These are phyloP conservation scores for Procambarus virginalis DNA, from an alignment of 1,140 invertebrate species.

Conservation along the genomic window DNA sequence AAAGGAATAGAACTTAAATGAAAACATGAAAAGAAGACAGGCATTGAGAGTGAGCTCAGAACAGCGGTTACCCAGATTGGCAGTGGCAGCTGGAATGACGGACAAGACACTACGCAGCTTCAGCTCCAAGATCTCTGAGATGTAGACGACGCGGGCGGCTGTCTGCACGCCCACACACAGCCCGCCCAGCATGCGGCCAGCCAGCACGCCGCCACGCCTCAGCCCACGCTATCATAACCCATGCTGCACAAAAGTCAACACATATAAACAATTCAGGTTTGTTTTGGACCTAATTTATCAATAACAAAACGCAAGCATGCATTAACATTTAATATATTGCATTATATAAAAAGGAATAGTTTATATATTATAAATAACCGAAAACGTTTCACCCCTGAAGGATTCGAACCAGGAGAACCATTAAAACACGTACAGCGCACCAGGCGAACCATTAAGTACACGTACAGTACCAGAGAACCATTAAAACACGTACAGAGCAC, in stretches of 20 bases:
- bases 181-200: constrained; percentile 44
- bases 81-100: constrained; percentile 28
- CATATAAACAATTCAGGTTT: too few relatives aligned
- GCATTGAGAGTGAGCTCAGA: too few relatives aligned
- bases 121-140: constrained; percentile 43
- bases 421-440: too few relatives aligned
- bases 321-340: too few relatives aligned
- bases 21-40: too few relatives aligned
- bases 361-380: too few relatives aligned
- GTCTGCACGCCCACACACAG: constrained; percentile 52
- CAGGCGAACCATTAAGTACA: not conserved
- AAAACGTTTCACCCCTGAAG: too few relatives aligned
- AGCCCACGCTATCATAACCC: constrained; percentile 39
- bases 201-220: constrained; percentile 6
- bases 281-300: too few relatives aligned
- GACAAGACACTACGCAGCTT: constrained; percentile 1
- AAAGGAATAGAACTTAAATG: too few relatives aligned
- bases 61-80: constrained; percentile 12
- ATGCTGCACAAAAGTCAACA: constrained; percentile 12
- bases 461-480: not conserved
- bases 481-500: not conserved
- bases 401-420: too few relatives aligned
- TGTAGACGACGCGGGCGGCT: constrained; percentile 22
- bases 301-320: too few relatives aligned
- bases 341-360: too few relatives aligned